These are phyloP conservation scores for Lepus oiostolus DNA, from an alignment of 2,797 vertebrate species.

Conservation along the genomic window DNA sequence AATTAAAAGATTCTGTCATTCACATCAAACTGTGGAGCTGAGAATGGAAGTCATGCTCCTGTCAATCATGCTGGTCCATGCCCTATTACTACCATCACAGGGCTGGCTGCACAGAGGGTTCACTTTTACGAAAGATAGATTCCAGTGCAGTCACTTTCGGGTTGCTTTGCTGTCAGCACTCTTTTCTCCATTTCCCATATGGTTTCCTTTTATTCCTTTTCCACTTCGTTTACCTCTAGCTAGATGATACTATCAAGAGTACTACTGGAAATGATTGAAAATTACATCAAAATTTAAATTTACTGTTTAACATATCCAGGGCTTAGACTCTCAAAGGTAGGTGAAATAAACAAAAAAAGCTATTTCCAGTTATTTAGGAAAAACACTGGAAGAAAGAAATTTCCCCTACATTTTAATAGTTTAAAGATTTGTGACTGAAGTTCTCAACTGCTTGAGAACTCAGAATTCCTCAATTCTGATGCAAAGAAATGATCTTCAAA, in stretches of 20 bases:
- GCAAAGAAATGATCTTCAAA: neutral
- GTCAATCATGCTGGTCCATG: neutral
- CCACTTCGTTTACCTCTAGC: neutral
- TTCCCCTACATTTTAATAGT: neutral
- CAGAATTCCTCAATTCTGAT: neutral
- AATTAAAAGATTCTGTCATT: slow-evolving; percentile 3
- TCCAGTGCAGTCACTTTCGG: neutral
- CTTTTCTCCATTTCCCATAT: neutral
- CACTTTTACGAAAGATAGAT: neutral
- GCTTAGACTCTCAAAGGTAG: neutral
- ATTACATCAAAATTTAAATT: neutral
- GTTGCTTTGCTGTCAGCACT: neutral
- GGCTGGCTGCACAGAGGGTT: neutral
- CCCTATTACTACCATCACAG: neutral
- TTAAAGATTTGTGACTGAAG: slow-evolving; percentile 1
- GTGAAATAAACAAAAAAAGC: neutral
- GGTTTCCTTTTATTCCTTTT: neutral
- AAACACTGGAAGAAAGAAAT: slow-evolving; percentile 10
- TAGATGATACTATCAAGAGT: neutral
- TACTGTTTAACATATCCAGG: neutral
- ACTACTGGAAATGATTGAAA: neutral
- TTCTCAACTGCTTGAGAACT: neutral
- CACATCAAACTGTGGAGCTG: neutral
- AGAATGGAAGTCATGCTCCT: neutral
- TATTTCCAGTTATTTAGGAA: neutral